A percentile compares a stretch with the other conserved stretches of the same genome.
phyloP scores from a whole-genome alignment of 1,140 invertebrate species.

The Drosophila repleta region DNA sequence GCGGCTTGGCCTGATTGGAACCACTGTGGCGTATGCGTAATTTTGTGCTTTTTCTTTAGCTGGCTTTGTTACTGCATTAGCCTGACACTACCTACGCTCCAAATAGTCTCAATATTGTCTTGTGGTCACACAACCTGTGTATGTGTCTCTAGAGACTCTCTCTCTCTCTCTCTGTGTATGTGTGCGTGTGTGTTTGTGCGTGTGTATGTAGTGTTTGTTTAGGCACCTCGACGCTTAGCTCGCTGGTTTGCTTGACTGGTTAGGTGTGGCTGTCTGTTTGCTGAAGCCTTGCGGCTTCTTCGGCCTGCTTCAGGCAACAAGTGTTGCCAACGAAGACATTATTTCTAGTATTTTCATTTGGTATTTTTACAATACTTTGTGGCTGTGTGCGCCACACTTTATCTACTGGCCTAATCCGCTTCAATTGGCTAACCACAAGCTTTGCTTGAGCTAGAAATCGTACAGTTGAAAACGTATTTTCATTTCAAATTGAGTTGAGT shows the following conservation, averaged over 20 bases:
- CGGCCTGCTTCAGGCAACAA: slow-evolving; percentile 53
- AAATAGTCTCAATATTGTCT: slow-evolving; percentile 14
- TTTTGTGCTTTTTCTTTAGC: slow-evolving; percentile 20
- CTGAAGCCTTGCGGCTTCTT: slow-evolving; percentile 25
- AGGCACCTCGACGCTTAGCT: slow-evolving; percentile 48
- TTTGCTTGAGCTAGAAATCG: background rate
- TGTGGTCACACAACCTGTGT: slow-evolving; percentile 9
- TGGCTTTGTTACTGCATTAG: slow-evolving; percentile 37
- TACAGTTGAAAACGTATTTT: too few relatives aligned
- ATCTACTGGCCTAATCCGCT: slow-evolving; percentile 1
- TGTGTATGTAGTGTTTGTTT: slow-evolving; percentile 46
- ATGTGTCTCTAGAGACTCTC: background rate
- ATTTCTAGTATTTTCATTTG: slow-evolving; percentile 16
- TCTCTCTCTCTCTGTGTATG: slow-evolving; percentile 19
- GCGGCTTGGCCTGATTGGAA: slow-evolving; percentile 50
- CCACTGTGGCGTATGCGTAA: slow-evolving; percentile 57
- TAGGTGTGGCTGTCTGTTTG: slow-evolving; percentile 58
- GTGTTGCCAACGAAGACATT: slow-evolving; percentile 37
- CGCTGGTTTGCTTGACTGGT: slow-evolving; percentile 36
- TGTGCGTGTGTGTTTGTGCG: slow-evolving; percentile 6
- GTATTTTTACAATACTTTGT: slow-evolving; percentile 12
- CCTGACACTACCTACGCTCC: slow-evolving; percentile 8
- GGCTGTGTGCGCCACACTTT: background rate
- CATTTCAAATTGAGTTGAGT: too few relatives aligned
- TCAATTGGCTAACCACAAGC: slow-evolving; percentile 17